These are phyloP conservation scores for Physella acuta DNA, from an alignment of 1,140 invertebrate genomes.

Conservation along the genomic window DNA sequence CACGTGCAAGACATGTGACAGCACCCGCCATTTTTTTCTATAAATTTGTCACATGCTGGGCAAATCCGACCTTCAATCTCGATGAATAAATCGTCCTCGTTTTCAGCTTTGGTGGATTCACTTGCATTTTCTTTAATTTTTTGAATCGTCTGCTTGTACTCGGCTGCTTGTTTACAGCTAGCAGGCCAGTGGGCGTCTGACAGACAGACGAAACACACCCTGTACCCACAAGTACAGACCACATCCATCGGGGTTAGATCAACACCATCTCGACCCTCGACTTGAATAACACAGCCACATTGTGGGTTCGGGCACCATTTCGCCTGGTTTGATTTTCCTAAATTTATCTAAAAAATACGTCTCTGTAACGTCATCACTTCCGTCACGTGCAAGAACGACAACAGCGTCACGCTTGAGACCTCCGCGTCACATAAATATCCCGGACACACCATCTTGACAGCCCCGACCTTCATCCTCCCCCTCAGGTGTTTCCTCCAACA, in stretches of 20 bases:
- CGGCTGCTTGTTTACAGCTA: constrained; percentile 30
- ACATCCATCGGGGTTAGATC: constrained; percentile 10
- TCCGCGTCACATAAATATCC: constrained; percentile 36
- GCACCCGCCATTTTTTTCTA: constrained; percentile 28
- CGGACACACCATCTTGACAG: constrained; percentile 29
- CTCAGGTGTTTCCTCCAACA: constrained; percentile 41
- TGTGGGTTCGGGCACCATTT: constrained; percentile 43
- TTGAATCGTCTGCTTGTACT: constrained; percentile 30
- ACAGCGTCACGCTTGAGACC: constrained; percentile 30
- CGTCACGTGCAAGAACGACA: constrained; percentile 33
- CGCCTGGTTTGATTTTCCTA: constrained; percentile 15
- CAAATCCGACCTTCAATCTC: constrained; percentile 24
- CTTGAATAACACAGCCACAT: constrained; percentile 37
- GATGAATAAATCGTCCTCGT: neutral
- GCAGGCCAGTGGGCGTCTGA: constrained; percentile 40
- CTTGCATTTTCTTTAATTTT: no score
- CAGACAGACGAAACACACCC: constrained; percentile 40
- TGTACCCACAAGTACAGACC: constrained; percentile 35
- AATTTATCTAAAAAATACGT: constrained; percentile 23
- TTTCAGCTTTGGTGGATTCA: neutral
- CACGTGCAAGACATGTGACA: constrained; percentile 26
- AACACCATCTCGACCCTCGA: neutral
- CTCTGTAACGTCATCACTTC: constrained; percentile 27
- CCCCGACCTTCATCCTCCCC: constrained; percentile 13
- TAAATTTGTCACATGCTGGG: constrained; percentile 24